Conservation (phyloP, 2,888 invertebrate genomes). For the Sepioteuthis lessoniana region DNA sequence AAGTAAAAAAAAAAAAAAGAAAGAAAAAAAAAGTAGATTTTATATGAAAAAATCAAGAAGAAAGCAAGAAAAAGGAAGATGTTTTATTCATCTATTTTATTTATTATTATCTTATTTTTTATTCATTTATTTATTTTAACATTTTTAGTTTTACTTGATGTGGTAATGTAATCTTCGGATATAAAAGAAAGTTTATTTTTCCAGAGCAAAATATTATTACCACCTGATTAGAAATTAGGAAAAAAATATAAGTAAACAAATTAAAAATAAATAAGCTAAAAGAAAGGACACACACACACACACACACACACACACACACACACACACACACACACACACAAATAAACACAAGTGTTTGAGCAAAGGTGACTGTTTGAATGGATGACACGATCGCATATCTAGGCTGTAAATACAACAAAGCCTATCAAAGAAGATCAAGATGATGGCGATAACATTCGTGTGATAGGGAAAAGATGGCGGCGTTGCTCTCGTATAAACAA, state of each 20-base stretch:
- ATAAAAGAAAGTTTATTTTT: constrained; percentile 33
- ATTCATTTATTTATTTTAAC: neutral
- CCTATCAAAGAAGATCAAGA: neutral
- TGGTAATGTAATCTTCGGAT: neutral
- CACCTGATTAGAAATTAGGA: neutral
- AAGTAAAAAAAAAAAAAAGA: neutral
- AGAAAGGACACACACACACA: too few species aligned
- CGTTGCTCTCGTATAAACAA: neutral
- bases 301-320: too few species aligned
- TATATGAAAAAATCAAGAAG: too few species aligned
- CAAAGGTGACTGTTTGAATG: neutral
- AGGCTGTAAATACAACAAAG: neutral
- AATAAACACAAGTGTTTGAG: neutral
- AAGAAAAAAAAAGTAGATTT: neutral
- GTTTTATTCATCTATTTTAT: too few species aligned
- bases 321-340: too few species aligned
- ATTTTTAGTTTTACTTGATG: neutral
- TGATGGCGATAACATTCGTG: neutral
- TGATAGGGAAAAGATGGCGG: neutral
- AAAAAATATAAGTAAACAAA: neutral
- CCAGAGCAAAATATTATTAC: constrained; percentile 23
- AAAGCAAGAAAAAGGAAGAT: too few species aligned
- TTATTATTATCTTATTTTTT: neutral
- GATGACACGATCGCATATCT: neutral
- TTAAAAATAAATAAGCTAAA: neutral